These are phyloP conservation scores for Solenodon paradoxus DNA, from an alignment of 2,113 vertebrate species.

Conservation along the genomic window DNA sequence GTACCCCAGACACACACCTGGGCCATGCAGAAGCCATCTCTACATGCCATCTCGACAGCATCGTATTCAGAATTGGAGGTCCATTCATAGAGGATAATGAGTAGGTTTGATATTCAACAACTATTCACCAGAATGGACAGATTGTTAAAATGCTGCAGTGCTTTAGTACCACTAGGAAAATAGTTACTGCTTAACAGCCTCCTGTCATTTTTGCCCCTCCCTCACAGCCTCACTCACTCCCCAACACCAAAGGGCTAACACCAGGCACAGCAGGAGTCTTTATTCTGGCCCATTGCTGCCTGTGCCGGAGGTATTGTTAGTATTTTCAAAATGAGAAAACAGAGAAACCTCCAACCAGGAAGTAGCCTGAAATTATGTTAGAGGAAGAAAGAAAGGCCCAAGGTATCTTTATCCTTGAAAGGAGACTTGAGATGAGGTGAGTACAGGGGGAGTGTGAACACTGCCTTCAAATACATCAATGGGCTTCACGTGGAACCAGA, in stretches of 20 bases:
- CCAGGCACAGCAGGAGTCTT: neutral
- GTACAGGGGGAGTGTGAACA: neutral
- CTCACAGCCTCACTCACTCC: neutral
- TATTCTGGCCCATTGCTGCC: neutral
- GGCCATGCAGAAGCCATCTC: neutral
- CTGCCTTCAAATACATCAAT: neutral
- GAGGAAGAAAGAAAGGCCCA: neutral
- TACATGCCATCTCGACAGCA: neutral
- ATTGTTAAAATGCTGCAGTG: neutral
- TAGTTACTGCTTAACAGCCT: neutral
- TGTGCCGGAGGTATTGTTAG: neutral
- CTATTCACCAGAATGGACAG: no score
- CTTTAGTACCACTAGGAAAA: neutral
- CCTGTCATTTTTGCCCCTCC: neutral
- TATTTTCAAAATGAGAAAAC: constrained; percentile 3
- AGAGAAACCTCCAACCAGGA: neutral
- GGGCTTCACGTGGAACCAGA: neutral
- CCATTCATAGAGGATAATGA: neutral
- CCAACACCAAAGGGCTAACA: neutral
- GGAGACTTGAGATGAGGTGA: neutral
- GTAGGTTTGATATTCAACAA: neutral
- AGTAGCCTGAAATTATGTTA: neutral
- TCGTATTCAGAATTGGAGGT: neutral
- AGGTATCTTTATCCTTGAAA: neutral
- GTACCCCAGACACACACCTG: neutral